phyloP scores from a whole-genome alignment of 2,797 vertebrate species.

The Todus mexicanus region DNA sequence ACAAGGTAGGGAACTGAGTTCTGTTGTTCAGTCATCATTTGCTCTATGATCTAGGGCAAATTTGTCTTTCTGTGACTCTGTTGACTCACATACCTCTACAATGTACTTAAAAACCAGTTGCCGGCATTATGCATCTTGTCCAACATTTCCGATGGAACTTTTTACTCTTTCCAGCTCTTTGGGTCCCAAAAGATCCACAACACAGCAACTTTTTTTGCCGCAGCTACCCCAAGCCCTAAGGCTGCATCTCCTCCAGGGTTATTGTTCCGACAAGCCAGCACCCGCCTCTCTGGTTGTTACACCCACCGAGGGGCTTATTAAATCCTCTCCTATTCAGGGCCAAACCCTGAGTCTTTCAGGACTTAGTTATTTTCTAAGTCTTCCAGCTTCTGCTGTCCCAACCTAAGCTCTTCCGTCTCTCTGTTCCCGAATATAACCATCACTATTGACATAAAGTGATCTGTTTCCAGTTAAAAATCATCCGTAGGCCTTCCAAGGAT shows the following conservation, averaged over 20 bases:
- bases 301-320: not conserved
- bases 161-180: not conserved
- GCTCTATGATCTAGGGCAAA: not conserved
- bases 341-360: not conserved
- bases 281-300: not conserved
- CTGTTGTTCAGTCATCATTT: not conserved
- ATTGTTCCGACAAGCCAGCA: not conserved
- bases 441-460: not conserved
- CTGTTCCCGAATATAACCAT: not conserved
- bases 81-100: not conserved
- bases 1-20: not conserved
- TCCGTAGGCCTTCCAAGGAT: not conserved
- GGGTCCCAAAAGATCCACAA: not conserved
- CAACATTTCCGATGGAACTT: not conserved
- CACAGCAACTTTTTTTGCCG: not conserved
- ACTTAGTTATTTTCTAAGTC: not conserved
- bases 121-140: not conserved
- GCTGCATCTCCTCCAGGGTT: not conserved
- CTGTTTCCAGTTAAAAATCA: not conserved
- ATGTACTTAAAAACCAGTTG: accelerated
- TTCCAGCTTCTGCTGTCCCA: not conserved
- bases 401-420: not conserved
- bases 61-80: not conserved
- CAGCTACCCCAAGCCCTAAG: not conserved
- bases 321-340: not conserved